Evolutionary conservation across 2,797 vertebrate species (phyloP), one percentile per base, ranked within the genome.

Genomic region (Microctenopoma stevenorrisi): DNA sequence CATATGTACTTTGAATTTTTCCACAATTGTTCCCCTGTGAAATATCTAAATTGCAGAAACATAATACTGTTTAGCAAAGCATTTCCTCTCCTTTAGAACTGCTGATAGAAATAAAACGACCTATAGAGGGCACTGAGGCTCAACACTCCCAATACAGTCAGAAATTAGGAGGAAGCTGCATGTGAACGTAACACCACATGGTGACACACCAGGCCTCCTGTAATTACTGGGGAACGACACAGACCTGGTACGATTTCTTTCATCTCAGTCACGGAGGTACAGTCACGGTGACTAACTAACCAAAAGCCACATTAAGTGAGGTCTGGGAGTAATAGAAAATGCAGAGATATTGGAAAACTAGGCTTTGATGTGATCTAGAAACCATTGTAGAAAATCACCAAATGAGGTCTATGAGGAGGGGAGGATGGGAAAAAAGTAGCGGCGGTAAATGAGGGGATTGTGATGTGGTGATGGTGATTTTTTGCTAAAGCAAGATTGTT

Each of bases 211-310:
- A 53, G 49, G 62, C 50, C 56, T 14, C 50, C 56, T 15, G 26
- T 43, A 1, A 82, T 77, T 71, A 74, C 57, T 66, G 62, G 44
- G 79, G 67, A 62, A 69, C 72, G 76, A 79, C 64, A 58, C 40
- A 71, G 68, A 64, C 74, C 61, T 54, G n/a, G 60, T 55, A 56
- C 62, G 65, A 70, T 90, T 85, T 82, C 68, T 85, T 87, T 77
- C 72, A 72, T 81, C 85, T 78, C 82, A 88, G 49, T 89, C 88
- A 90, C 69, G 68, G 53, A 72, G 82, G 67, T 61, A 64, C 40
- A 68, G 68, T 50, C 72, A 59, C 26, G 4, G 61, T 57, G 82
- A 81, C 80, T 74, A 82, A 86, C 71, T 57, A 77, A 79, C 50
- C 10, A 13, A 83, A 83, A 82, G 64, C 83, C 86, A 87, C 85